Evolutionary conservation across 2,797 vertebrate species (phyloP).

Genomic region (Acanthopagrus latus): DNA sequence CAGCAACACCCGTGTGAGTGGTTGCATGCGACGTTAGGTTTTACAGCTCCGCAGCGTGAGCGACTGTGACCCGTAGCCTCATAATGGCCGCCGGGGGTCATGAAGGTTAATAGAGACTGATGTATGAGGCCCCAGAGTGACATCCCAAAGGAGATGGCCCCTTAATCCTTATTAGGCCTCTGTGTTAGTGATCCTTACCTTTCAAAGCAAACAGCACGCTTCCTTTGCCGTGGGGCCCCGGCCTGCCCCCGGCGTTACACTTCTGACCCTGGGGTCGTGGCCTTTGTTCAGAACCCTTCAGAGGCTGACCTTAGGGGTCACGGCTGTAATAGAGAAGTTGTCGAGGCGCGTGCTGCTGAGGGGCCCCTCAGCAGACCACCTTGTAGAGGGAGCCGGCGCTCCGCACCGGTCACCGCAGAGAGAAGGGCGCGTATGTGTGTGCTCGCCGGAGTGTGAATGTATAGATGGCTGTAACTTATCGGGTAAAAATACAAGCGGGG

Average conservation of each 20-base stretch:
- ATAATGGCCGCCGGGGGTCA: constrained; percentile 82
- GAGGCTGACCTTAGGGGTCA: constrained; percentile 91
- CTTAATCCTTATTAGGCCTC: constrained; percentile 99
- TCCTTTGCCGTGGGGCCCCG: constrained; percentile 87
- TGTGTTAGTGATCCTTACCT: constrained; percentile 95
- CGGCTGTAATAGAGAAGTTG: constrained; percentile 93
- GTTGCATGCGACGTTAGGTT: constrained; percentile 39
- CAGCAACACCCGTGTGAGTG: constrained; percentile 33
- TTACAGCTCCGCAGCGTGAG: constrained; percentile 60
- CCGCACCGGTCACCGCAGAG: constrained; percentile 42
- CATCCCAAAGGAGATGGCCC: constrained; percentile 91
- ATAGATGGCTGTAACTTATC: constrained; percentile 38
- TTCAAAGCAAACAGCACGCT: constrained; percentile 95
- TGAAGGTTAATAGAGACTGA: constrained; percentile 85
- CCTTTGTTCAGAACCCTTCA: constrained; percentile 96
- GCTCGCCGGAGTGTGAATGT: constrained; percentile 41
- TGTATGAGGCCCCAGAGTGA: constrained; percentile 84
- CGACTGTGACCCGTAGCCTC: constrained; percentile 70
- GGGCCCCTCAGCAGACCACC: constrained; percentile 83
- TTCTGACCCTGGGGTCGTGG: constrained; percentile 94
- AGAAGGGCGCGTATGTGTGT: constrained; percentile 28
- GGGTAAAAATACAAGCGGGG: constrained; percentile 23
- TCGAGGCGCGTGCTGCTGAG: constrained; percentile 91
- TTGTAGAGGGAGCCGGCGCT: constrained; percentile 61
- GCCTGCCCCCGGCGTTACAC: constrained; percentile 91